These are phyloP conservation scores for Eristalinus aeneus DNA, from an alignment of 2,888 invertebrate species.

Conservation along the genomic window DNA sequence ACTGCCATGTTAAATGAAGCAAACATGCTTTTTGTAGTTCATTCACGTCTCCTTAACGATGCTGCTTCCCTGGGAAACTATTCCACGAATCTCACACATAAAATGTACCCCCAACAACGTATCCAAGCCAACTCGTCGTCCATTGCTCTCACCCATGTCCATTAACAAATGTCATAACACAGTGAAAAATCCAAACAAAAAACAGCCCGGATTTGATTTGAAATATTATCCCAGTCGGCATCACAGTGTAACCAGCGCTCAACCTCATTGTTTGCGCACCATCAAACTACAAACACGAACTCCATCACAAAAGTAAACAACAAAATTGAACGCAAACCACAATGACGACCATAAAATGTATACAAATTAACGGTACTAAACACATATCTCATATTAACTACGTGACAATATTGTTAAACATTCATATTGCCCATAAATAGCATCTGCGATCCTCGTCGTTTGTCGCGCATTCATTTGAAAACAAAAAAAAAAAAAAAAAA, in stretches of 20 bases:
- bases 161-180: background rate
- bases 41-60: background rate
- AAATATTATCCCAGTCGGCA: background rate
- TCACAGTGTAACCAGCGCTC: background rate
- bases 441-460: constrained; percentile 3
- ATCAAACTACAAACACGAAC: background rate
- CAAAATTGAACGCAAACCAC: background rate
- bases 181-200: background rate
- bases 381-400: constrained; percentile 55
- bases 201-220: background rate
- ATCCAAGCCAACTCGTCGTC: background rate
- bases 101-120: background rate
- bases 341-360: background rate
- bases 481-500: background rate
- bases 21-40: too few relatives aligned
- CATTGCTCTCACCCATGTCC: background rate
- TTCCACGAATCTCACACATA: background rate
- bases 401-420: constrained; percentile 59
- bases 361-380: constrained; percentile 48
- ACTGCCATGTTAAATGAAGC: too few relatives aligned
- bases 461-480: background rate
- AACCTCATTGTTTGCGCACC: background rate
- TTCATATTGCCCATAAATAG: constrained; percentile 53
- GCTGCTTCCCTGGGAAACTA: background rate
- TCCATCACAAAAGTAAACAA: background rate